These are phyloP conservation scores for Gavia stellata DNA, from an alignment of 2,113 vertebrate genomes.

Conservation along the genomic window DNA sequence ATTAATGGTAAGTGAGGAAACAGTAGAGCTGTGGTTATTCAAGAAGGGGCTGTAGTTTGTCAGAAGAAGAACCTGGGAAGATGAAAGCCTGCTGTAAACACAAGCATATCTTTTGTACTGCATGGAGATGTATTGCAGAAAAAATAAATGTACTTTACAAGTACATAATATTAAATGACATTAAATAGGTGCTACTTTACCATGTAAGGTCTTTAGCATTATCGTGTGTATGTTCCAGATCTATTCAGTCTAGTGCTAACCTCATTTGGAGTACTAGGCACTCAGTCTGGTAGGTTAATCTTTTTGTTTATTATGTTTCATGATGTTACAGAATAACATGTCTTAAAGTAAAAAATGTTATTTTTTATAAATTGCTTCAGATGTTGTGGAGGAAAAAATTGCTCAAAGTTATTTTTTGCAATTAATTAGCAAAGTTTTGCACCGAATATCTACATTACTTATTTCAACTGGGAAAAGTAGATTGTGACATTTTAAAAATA, in stretches of 20 bases:
- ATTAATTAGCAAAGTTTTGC: conserved; percentile 50
- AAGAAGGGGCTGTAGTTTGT: background rate
- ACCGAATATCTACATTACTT: conserved; percentile 24
- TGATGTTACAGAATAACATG: background rate
- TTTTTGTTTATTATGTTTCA: conserved; percentile 30
- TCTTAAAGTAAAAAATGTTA: conserved; percentile 35
- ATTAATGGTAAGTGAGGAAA: background rate
- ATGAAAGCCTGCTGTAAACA: background rate
- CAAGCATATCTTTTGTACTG: background rate
- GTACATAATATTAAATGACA: background rate
- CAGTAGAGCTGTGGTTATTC: background rate
- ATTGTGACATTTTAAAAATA: conserved; percentile 13
- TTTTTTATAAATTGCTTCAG: conserved; percentile 49
- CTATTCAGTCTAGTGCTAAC: conserved; percentile 3
- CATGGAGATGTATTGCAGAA: background rate
- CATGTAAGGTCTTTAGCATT: background rate
- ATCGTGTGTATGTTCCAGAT: background rate
- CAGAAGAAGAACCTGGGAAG: background rate
- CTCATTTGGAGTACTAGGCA: background rate
- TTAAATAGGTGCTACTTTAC: background rate
- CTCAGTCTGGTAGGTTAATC: background rate
- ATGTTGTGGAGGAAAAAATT: conserved; percentile 39
- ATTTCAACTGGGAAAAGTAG: conserved; percentile 37
- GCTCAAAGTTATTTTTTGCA: conserved; percentile 32
- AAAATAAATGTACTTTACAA: background rate